Evolutionary conservation across 1,140 invertebrate species (phyloP), one percentile per base, ranked within the genome.

Genomic region (Linepithema humile): DNA sequence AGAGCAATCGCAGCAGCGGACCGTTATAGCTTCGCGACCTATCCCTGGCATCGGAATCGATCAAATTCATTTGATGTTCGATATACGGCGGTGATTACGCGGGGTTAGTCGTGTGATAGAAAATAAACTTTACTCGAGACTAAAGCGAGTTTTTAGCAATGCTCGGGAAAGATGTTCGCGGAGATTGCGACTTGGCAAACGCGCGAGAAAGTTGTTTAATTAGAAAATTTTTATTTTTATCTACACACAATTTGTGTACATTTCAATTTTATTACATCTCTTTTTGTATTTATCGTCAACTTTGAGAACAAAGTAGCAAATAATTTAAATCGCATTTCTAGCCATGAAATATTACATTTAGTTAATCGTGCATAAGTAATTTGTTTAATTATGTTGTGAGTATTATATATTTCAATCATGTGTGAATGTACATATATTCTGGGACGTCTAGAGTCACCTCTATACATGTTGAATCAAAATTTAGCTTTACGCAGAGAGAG

Each of bases 11-110:
- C 48, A 23, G 3, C 23, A 12, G 5, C 23, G 20, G 43, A 2
- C 23, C 35, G 32, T 17, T 29, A 50, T n/a, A 70, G 64, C 45
- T 72, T 72, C 48, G 64, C 75, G 64, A 82, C 83, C 65, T 69
- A 32, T 62, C 15, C n/a, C 29, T 20, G 38, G 23, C n/a, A 40
- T 50, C 50, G 45, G n/a, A 48, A 83, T 82, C 78, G 75, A 73
- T 69, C 73, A 85, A 83, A 73, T 85, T 62, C 62, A 83, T 65
- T 82, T 26, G 20, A 57, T 4, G 75, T 20, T 72, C n/a, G 65
- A 32, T 40, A 50, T 67, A 40, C 65, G 65, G 45, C 62, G 35
- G 64, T 59, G 62, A 69, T 70, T 70, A 80, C 75, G 60, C 60
- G 43, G 45, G 53, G 45, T 55, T 43, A 70, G 45, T 45, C 64